Conservation (phyloP, 2,797 vertebrate genomes). For the Natrix natrix region DNA sequence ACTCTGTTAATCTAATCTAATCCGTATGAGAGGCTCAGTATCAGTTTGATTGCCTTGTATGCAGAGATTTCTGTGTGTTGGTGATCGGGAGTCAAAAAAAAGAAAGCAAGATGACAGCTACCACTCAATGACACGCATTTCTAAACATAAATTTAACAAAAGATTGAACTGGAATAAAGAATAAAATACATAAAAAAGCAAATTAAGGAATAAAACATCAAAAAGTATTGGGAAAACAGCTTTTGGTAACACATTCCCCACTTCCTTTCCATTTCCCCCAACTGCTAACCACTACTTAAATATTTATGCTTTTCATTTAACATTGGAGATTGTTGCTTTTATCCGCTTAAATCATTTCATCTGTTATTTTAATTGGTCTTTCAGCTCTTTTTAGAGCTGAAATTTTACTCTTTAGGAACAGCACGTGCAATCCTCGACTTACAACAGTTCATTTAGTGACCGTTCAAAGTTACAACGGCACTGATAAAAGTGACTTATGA, state of each 20-base stretch:
- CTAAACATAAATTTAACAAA: background rate
- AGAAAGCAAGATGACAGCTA: background rate
- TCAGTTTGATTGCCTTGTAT: background rate
- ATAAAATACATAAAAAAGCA: background rate
- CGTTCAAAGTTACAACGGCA: too few relatives aligned
- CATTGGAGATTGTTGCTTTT: background rate
- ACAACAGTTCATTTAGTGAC: too few relatives aligned
- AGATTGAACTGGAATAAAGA: background rate
- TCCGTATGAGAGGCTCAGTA: too few relatives aligned
- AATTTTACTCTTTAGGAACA: background rate
- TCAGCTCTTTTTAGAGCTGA: background rate
- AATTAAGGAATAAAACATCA: background rate
- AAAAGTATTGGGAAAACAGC: background rate
- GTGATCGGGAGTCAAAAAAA: background rate
- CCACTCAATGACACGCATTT: background rate
- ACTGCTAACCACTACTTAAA: background rate
- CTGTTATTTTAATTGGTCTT: background rate
- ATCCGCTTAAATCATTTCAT: background rate
- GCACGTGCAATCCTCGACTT: background rate
- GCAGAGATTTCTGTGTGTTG: background rate
- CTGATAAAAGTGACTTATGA: too few relatives aligned
- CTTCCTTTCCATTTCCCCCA: background rate
- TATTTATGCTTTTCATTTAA: background rate
- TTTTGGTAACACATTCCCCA: background rate
- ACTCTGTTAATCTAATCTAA: too few relatives aligned